These are phyloP conservation scores for Harmothoe impar DNA, from an alignment of 2,888 invertebrate genomes.

Conservation along the genomic window DNA sequence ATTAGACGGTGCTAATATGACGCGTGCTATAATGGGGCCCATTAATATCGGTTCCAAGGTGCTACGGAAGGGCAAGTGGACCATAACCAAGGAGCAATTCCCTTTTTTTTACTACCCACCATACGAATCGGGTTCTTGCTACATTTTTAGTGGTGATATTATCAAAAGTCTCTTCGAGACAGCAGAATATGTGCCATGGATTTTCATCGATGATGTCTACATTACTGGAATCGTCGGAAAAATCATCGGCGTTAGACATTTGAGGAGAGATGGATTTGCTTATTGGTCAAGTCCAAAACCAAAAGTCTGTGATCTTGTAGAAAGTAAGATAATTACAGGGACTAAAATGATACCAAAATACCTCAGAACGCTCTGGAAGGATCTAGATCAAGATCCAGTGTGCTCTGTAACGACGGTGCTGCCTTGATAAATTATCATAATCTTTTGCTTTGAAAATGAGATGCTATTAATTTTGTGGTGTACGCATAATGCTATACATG, in stretches of 20 bases:
- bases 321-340: conserved; percentile 66
- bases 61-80: conserved; percentile 69
- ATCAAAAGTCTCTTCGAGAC: conserved; percentile 65
- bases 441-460: no score
- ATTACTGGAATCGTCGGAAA: conserved; percentile 72
- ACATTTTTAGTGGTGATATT: conserved; percentile 70
- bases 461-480: no score
- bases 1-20: conserved; percentile 62
- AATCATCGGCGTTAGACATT: conserved; percentile 69
- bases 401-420: not conserved
- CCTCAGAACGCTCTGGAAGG: conserved; percentile 65
- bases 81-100: conserved; percentile 66
- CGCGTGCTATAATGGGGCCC: conserved; percentile 70
- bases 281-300: conserved; percentile 68
- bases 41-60: conserved; percentile 68
- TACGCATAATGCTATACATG: no score
- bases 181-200: conserved; percentile 69
- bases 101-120: conserved; percentile 70
- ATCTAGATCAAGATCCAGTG: not conserved
- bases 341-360: conserved; percentile 66
- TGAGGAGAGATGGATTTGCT: conserved; percentile 69
- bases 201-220: conserved; percentile 73
- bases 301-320: conserved; percentile 67
- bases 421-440: not conserved
- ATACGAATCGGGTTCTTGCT: conserved; percentile 71